Base-by-base conservation (phyloP, 2,797 vertebrate species). In the Argya squamiceps region DNA sequence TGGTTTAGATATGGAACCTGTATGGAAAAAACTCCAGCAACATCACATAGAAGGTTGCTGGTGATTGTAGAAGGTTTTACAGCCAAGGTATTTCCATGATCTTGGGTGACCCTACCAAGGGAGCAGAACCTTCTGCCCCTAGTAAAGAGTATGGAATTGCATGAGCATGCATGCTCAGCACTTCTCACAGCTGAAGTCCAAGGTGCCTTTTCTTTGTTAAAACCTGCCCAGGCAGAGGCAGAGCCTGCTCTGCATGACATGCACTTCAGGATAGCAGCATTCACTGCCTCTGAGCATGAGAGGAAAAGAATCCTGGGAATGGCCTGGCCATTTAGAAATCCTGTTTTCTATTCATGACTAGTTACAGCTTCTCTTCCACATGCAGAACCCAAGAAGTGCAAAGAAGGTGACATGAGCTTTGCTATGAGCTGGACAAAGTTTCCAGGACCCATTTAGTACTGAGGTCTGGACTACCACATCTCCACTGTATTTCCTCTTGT, bases 301-400 rank as follows among this genome's bases (percentile, higher is more conserved):
- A 8, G 2, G 2, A 59, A 87, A 84, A 3, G 15, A 43, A 7
- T 12, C 7, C 46, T 50, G 14, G 24, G 27, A 87, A 43, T 10
- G 15, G 20, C 9, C 71, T 46, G 15, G 30, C 5, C 29, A 49
- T 27, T 92, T 1, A 10, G 44, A 55, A 23, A 74, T 17, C 23
- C 11, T 32, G 0, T 10, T 34, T 59, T 70, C 26, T 44, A 10
- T 77, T 63, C 58, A 46, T 4, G 1, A 3, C 19, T 52, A 14
- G 11, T 36, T 84, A 60, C 23, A 89, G 34, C 19, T 78, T 89
- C 21, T 36, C 12, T 23, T 43, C 24, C 6, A 5, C 0, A 3
- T 39, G 47, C 55, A 80, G 64, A 39, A 65, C 8, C 4, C 68
- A 64, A 11, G 41, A 53, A 64, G 8, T 37, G 22, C 89, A 80